Conservation (phyloP, 2,888 invertebrate species). For the Protodeltote pygarga region DNA sequence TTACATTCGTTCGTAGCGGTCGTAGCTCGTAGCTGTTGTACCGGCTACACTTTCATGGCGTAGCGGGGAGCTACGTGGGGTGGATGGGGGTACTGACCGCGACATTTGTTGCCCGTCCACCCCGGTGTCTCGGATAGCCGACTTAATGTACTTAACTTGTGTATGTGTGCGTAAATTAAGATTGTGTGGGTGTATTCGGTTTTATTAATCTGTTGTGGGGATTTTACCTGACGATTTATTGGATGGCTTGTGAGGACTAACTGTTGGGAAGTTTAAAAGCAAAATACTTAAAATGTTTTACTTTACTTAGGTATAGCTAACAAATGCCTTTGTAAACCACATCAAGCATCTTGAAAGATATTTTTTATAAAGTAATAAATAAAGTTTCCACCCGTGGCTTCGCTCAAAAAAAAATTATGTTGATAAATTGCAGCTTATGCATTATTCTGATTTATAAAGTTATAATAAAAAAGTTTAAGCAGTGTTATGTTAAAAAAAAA, state of each 20-base stretch:
- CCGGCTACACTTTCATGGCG: slow-evolving; percentile 56
- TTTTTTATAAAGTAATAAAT: too few relatives aligned
- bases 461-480: too few relatives aligned
- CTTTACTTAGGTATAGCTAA: not conserved
- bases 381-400: too few relatives aligned
- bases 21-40: slow-evolving; percentile 53
- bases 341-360: too few relatives aligned
- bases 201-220: slow-evolving; percentile 47
- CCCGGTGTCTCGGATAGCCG: slow-evolving; percentile 59
- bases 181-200: slow-evolving; percentile 38
- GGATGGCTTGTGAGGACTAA: slow-evolving; percentile 11
- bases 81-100: slow-evolving; percentile 75
- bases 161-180: slow-evolving; percentile 42
- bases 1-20: slow-evolving; percentile 48
- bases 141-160: slow-evolving; percentile 58
- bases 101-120: slow-evolving; percentile 82
- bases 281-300: not conserved
- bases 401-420: too few relatives aligned
- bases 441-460: too few relatives aligned
- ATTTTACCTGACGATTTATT: slow-evolving; percentile 44
- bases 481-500: too few relatives aligned
- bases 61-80: slow-evolving; percentile 54
- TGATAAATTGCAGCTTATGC: too few relatives aligned
- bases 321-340: too few relatives aligned
- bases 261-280: slow-evolving; percentile 3